Evolutionary conservation across 2,797 vertebrate species (phyloP), one percentile per base, ranked within the genome.

Genomic region (Cossypha polioptera): DNA sequence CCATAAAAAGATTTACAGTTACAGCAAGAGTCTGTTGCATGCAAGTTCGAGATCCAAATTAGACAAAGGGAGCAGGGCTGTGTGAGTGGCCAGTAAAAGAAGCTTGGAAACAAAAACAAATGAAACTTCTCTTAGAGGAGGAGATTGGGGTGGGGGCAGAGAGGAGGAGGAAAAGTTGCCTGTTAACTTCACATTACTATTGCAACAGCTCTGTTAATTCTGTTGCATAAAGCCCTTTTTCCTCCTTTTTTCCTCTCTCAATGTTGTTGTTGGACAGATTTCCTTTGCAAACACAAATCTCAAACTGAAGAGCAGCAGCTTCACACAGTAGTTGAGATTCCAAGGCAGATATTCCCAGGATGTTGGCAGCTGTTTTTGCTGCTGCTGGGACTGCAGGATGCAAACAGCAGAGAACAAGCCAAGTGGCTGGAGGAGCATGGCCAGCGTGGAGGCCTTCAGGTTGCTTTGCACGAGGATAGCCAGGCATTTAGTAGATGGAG

Each of bases 321-420:
- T 94, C 95, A 83, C 94, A 97, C 96, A 96, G 95, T 95, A 95
- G 92, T 94, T 86, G 88, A 96, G 93, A 97, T 97, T 96, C 86
- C 81, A 86, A 79, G 80, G 92, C 95, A 95, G 93, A 96, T 96
- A 96, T 95, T 95, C 95, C 92, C 96, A 93, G 81, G 94, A 92
- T 93, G 87, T 33, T 97, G 96, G 93, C 95, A 97, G 93, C 78
- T 94, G 87, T 1, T 93, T 80, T 87, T 80, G 82, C 86, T 97
- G 87, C 91, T 78, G 45, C 82, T 92, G 90, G 62, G 80, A 96
- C 83, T 88, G 50, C 47, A 48, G 45, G 81, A 82, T 67, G 16
- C 67, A 72, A 92, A 90, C 51, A 86, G 35, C 67, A 90, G 92
- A 82, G 93, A 47, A 54, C 42, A 91, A 95, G 35, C 53, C 51